phyloP scores from a whole-genome alignment of 2,888 invertebrate genomes.

The Diabrotica balteata region DNA sequence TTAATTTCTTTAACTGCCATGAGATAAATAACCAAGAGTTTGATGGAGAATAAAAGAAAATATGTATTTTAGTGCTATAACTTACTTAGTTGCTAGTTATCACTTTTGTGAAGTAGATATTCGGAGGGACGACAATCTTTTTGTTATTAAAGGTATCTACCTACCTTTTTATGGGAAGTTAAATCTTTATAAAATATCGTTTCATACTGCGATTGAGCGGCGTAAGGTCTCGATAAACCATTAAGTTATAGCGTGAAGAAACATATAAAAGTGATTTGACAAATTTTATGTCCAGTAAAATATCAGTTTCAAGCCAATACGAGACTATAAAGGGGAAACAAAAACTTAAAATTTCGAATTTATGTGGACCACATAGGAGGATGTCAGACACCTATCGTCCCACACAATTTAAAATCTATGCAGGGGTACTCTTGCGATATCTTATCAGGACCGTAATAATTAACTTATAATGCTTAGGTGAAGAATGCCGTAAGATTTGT shows the following conservation, averaged over 20 bases:
- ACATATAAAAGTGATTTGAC: slow-evolving; percentile 31
- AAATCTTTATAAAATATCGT: neutral
- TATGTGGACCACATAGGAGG: slow-evolving; percentile 54
- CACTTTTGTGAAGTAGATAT: too few relatives aligned
- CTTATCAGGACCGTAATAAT: neutral
- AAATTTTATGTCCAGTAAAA: slow-evolving; percentile 36
- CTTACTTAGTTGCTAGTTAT: too few relatives aligned
- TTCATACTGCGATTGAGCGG: slow-evolving; percentile 17
- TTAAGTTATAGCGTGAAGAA: slow-evolving; percentile 28
- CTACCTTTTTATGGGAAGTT: too few relatives aligned
- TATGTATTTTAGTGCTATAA: too few relatives aligned
- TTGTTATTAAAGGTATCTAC: too few relatives aligned
- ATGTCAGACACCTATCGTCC: slow-evolving; percentile 43
- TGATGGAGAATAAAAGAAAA: too few relatives aligned
- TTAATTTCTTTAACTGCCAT: too few relatives aligned
- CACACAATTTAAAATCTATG: slow-evolving; percentile 51
- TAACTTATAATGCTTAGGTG: neutral
- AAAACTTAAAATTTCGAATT: slow-evolving; percentile 46
- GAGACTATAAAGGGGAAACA: slow-evolving; percentile 31
- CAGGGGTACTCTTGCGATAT: slow-evolving; percentile 51
- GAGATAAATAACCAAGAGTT: too few relatives aligned
- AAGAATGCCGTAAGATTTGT: too few relatives aligned
- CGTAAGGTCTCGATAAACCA: slow-evolving; percentile 22
- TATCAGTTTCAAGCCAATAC: slow-evolving; percentile 32
- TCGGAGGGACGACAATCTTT: too few relatives aligned